phyloP scores from a whole-genome alignment of 1,140 invertebrate species.

The Meloidogyne floridensis region DNA sequence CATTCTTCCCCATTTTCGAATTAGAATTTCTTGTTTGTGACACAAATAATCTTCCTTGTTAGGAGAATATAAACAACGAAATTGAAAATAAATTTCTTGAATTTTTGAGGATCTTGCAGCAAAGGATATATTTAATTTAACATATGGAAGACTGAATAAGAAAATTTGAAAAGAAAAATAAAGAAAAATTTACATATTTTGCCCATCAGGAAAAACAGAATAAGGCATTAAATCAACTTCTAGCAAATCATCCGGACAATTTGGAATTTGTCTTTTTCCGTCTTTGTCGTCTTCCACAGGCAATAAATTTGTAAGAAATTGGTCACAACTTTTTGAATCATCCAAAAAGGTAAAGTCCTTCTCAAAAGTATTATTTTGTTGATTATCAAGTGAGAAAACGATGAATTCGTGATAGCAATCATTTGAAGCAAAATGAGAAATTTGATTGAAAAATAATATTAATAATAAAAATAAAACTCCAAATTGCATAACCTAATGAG shows the following conservation, averaged over 20 bases:
- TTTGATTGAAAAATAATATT: neutral
- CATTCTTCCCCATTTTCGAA: conserved; percentile 38
- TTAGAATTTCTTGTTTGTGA: conserved; percentile 50
- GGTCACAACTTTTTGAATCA: conserved; percentile 28
- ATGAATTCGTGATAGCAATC: conserved; percentile 25
- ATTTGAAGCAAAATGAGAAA: neutral
- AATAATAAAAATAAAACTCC: neutral
- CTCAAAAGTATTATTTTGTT: neutral
- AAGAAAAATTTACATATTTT: conserved; percentile 38
- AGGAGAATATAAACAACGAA: conserved; percentile 55
- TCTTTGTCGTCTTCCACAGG: neutral
- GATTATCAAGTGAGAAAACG: neutral
- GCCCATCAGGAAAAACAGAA: conserved; percentile 30
- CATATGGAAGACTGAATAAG: conserved; percentile 53
- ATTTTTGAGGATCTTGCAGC: conserved; percentile 30
- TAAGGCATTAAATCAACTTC: conserved; percentile 14
- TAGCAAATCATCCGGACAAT: conserved; percentile 15
- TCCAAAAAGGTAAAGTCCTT: conserved; percentile 14
- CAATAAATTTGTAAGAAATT: conserved; percentile 13
- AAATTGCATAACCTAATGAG: neutral
- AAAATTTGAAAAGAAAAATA: neutral
- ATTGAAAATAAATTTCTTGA: conserved; percentile 42
- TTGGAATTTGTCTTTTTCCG: neutral
- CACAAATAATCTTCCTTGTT: conserved; percentile 55
- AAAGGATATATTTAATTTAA: conserved; percentile 50